Conservation (phyloP, 1,140 invertebrate genomes). For the Drosophila ironensis region DNA sequence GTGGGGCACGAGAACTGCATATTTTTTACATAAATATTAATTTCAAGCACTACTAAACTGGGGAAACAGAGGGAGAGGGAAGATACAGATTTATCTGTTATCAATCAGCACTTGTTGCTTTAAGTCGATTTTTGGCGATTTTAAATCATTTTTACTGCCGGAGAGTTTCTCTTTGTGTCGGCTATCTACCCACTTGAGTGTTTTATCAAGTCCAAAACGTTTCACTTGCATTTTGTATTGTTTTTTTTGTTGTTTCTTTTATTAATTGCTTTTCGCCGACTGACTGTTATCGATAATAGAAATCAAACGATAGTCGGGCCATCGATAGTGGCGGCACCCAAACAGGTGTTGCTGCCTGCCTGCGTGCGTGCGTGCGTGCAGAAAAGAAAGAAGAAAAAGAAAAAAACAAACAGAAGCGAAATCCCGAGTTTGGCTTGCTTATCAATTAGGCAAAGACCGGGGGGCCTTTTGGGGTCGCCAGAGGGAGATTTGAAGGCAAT, state of each 20-base stretch:
- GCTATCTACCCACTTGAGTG: neutral
- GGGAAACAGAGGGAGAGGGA: conserved; percentile 29
- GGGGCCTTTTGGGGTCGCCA: neutral
- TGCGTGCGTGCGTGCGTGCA: neutral
- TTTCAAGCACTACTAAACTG: no score
- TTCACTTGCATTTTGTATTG: neutral
- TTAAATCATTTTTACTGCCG: neutral
- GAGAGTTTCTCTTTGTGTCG: neutral
- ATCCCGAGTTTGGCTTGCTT: conserved; percentile 13
- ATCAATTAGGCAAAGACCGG: conserved; percentile 7
- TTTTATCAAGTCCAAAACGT: neutral
- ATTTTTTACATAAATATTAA: no score
- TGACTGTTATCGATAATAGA: neutral
- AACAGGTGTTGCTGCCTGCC: neutral
- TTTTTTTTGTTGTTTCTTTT: neutral
- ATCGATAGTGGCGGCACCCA: neutral
- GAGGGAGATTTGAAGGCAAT: no score
- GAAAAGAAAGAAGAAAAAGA: neutral
- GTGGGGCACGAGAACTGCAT: no score
- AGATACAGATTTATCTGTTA: neutral
- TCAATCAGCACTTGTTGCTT: conserved; percentile 1
- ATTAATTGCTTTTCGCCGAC: neutral
- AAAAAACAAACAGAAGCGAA: conserved; percentile 14
- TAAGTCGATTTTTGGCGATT: neutral
- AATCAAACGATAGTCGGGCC: neutral